Evolutionary conservation across 2,113 vertebrate species (phyloP).

Genomic region (Pyrgilauda ruficollis): DNA sequence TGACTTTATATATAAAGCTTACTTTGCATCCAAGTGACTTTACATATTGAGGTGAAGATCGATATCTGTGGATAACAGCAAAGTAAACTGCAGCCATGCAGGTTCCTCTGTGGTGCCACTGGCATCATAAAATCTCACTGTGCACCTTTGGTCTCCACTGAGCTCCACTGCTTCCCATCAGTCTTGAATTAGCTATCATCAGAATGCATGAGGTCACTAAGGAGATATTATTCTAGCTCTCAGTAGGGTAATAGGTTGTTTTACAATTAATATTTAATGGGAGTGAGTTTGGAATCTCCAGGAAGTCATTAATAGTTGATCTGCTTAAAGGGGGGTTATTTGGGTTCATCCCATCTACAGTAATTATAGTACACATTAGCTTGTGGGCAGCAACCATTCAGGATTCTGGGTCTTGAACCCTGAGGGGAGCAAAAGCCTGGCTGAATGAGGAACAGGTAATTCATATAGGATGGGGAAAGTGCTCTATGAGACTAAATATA

Average conservation of each 20-base stretch:
- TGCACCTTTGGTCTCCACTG: neutral
- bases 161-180: neutral
- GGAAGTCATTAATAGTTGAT: conserved; percentile 39
- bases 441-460: neutral
- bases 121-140: neutral
- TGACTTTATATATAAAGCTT: neutral
- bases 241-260: neutral
- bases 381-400: neutral
- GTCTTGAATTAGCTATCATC: neutral
- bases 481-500: neutral
- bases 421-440: neutral
- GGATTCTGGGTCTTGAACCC: neutral
- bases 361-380: neutral
- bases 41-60: neutral
- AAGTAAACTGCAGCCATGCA: neutral
- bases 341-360: neutral
- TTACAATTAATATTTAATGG: conserved; percentile 54
- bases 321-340: neutral
- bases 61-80: neutral
- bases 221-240: neutral
- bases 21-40: neutral
- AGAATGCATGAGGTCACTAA: neutral
- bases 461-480: neutral
- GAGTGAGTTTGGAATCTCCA: conserved; percentile 13
- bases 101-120: neutral